Evolutionary conservation across 2,113 vertebrate species (phyloP).

Genomic region (Bubo scandiacus): DNA sequence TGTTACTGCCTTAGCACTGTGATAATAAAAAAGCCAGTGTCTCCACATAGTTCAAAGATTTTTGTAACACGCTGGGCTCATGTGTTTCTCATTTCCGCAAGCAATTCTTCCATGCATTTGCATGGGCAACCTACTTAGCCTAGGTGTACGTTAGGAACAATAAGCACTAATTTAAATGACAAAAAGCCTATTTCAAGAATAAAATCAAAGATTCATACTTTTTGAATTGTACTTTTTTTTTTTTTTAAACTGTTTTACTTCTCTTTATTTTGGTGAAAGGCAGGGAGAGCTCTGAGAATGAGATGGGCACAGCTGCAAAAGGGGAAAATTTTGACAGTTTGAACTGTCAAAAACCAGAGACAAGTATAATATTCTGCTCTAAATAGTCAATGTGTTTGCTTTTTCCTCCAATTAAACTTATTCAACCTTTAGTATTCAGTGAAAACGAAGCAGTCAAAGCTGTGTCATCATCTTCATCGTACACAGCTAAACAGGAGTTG

Average conservation of each 20-base stretch:
- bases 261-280: background rate
- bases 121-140: background rate
- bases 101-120: background rate
- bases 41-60: background rate
- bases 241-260: background rate
- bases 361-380: background rate
- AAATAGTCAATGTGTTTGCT: background rate
- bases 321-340: background rate
- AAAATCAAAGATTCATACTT: background rate
- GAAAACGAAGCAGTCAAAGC: constrained; percentile 34
- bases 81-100: background rate
- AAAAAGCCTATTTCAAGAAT: background rate
- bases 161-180: background rate
- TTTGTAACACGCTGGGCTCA: background rate
- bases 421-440: background rate
- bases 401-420: background rate
- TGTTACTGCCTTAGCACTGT: background rate
- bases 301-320: background rate
- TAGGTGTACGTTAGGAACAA: background rate
- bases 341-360: background rate
- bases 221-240: background rate
- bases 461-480: background rate
- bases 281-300: background rate
- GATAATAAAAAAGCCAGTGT: background rate
- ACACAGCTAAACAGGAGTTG: background rate